Conservation (phyloP, 2,113 vertebrate genomes). For the Puntigrus tetrazona region DNA sequence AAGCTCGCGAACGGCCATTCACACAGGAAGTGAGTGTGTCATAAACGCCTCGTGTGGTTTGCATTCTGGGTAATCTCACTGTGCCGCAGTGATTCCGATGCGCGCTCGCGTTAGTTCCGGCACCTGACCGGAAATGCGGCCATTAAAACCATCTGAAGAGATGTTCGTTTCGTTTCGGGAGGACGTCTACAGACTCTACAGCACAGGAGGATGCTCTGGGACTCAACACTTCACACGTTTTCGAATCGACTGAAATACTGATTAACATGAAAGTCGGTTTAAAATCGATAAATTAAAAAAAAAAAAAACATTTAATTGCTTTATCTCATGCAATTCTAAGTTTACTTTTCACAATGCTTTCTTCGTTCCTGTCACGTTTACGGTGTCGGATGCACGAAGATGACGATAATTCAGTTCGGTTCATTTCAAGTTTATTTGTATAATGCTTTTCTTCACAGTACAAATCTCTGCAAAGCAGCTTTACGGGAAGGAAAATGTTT, state of each 20-base stretch:
- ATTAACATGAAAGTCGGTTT: too few species aligned
- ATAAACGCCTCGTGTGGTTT: not conserved
- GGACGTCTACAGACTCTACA: not conserved
- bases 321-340: too few species aligned
- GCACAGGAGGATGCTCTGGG: not conserved
- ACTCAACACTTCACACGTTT: not conserved
- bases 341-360: too few species aligned
- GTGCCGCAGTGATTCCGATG: not conserved
- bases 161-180: not conserved
- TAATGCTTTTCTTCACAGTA: too few species aligned
- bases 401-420: too few species aligned
- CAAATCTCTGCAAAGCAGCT: too few species aligned
- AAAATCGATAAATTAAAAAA: too few species aligned
- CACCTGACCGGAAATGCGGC: not conserved
- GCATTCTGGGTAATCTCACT: not conserved
- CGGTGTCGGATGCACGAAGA: too few species aligned
- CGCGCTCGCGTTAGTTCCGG: not conserved
- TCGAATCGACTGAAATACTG: not conserved
- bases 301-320: too few species aligned
- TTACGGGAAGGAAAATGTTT: too few species aligned
- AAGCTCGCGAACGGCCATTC: conserved; percentile 44
- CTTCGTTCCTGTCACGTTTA: too few species aligned
- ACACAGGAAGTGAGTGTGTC: conserved; percentile 49
- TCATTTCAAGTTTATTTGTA: too few species aligned
- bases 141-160: not conserved